A percentile compares a stretch with the other conserved stretches of the same genome.
These are phyloP conservation scores for Leptinotarsa defecta DNA, from an alignment of 1,140 invertebrate species.

Conservation along the genomic window DNA sequence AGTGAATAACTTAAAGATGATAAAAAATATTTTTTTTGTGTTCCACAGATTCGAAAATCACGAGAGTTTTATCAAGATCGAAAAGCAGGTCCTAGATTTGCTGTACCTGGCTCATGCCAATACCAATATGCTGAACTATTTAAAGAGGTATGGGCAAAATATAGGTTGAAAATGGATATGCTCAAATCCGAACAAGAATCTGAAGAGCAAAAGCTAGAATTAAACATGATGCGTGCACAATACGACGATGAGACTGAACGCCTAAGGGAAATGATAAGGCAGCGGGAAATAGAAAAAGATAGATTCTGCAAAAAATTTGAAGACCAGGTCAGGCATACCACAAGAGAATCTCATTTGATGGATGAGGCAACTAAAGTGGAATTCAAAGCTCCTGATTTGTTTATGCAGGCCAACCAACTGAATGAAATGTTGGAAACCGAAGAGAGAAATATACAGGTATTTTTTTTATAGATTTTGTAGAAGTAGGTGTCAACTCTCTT, in stretches of 20 bases:
- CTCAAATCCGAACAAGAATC: conserved; percentile 86
- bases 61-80: conserved; percentile 78
- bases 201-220: conserved; percentile 86
- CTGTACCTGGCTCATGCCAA: conserved; percentile 84
- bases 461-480: too few relatives aligned
- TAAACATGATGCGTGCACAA: conserved; percentile 90
- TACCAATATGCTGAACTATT: conserved; percentile 91
- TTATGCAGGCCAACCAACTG: conserved; percentile 17
- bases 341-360: conserved; percentile 4
- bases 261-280: conserved; percentile 78
- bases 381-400: conserved; percentile 10
- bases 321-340: conserved; percentile 68
- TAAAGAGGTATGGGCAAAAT: conserved; percentile 90
- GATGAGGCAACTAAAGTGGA: not conserved
- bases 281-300: conserved; percentile 81
- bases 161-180: conserved; percentile 85
- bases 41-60: conserved; percentile 35
- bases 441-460: conserved; percentile 18
- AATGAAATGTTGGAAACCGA: conserved; percentile 15
- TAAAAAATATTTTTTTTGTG: conserved; percentile 1
- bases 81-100: conserved; percentile 86
- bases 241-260: conserved; percentile 87
- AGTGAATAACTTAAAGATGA: too few relatives aligned
- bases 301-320: conserved; percentile 82
- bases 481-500: too few relatives aligned